A percentile compares a stretch with the other conserved stretches of the same genome.
phyloP scores from a whole-genome alignment of 2,888 invertebrate species.

The Nezara viridula region DNA sequence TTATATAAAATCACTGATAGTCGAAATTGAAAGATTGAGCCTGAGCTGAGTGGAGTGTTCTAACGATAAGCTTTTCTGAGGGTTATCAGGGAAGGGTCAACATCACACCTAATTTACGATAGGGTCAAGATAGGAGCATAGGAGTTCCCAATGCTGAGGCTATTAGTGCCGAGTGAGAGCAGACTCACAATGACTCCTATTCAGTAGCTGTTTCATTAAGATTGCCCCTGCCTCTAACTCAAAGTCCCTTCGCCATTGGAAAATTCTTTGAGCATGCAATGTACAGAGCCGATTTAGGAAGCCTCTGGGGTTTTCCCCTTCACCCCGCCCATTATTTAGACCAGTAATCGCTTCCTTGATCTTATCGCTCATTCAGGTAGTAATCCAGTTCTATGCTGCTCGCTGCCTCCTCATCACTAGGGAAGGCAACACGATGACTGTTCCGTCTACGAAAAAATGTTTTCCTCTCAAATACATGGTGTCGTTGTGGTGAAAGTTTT shows the following conservation, averaged over 20 bases:
- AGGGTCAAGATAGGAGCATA: constrained; percentile 1
- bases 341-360: neutral
- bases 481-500: too few relatives aligned
- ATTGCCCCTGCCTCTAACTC: neutral
- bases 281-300: neutral
- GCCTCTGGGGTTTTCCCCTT: neutral
- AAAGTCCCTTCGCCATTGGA: neutral
- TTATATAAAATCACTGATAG: neutral
- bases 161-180: neutral
- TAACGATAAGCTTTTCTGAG: neutral
- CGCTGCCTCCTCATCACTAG: neutral
- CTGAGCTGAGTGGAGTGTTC: neutral
- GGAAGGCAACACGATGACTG: too few relatives aligned
- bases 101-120: constrained; percentile 1
- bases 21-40: neutral
- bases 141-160: neutral
- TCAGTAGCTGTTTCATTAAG: neutral
- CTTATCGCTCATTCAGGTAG: neutral
- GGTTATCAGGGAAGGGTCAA: neutral
- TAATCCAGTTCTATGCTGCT: neutral
- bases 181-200: constrained; percentile 13
- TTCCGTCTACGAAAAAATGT: too few relatives aligned
- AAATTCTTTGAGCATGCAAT: constrained; percentile 11
- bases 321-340: neutral
- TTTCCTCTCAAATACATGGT: too few relatives aligned